Base-by-base conservation (phyloP, 2,113 vertebrate species). In the Elanus axillaris region DNA sequence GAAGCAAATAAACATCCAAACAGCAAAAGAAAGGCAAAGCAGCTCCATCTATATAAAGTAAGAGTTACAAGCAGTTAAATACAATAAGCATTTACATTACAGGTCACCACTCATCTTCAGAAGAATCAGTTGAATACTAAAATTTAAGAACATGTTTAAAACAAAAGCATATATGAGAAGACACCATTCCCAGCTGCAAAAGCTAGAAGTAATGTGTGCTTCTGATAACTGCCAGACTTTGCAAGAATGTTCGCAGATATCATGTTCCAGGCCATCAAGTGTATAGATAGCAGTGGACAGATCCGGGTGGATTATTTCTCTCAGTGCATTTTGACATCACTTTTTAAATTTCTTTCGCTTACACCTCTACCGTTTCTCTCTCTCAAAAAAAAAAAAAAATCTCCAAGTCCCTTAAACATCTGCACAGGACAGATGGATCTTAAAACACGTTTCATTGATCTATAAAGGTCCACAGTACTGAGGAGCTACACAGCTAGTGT, bases 11-110 rank as follows among this genome's bases (percentile, higher is more conserved):
- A 96, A 69, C 11, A 97, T 6, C 90, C 77, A 86, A 95, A 96
- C 4, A 91, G 52, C 47, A 81, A 94, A 8, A 45, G n/a, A 18
- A 81, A 86, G 84, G n/a, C n/a, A n/a, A n/a, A n/a, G n/a, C n/a
- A 95, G 62, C 5, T 78, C 75, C 98, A 98, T 98, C 98, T 98
- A 67, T 23, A 96, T 38, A 95, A 93, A 80, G 82, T 47, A 79
- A 90, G 15, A 78, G 56, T 67, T 71, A 84, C 18, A 88, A 45
- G 15, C 16, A 90, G 78, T 85, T 87, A 85, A 88, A 62, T 43
- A 68, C 14, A 82, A 62, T 20, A 76, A 62, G 13, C 32, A 34
- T 11, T 73, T 40, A 60, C 27, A 58, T 40, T 56, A 48, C 15
- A 85, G 20, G 27, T 68, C 16, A 74, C 13, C 9, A 17, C 3